Evolutionary conservation across 2,113 vertebrate genomes (phyloP).

Genomic region (Xyrauchen texanus): DNA sequence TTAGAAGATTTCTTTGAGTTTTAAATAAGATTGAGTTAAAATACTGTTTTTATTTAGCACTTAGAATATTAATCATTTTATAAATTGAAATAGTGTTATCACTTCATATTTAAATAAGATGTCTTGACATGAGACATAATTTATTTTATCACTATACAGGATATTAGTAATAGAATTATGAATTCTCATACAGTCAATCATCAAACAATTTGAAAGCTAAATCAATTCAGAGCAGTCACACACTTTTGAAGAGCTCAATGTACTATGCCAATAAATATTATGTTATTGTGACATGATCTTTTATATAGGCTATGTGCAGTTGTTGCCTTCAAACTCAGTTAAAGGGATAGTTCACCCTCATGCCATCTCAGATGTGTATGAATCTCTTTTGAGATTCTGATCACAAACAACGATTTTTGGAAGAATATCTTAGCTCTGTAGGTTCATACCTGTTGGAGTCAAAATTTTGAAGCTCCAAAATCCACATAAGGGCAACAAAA

Average conservation of each 20-base stretch:
- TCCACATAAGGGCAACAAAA: too few species aligned
- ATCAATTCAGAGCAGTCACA: constrained; percentile 54
- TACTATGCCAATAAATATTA: background rate
- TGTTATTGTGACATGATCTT: background rate
- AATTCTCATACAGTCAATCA: constrained; percentile 75
- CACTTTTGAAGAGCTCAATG: constrained; percentile 6
- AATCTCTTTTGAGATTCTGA: too few species aligned
- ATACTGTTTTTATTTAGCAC: constrained; percentile 67
- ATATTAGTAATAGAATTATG: constrained; percentile 75
- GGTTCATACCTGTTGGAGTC: too few species aligned
- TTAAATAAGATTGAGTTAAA: constrained; percentile 57
- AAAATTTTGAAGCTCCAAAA: too few species aligned
- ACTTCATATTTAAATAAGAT: constrained; percentile 55
- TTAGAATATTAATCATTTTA: constrained; percentile 71
- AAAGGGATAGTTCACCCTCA: too few species aligned
- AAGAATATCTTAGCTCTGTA: too few species aligned
- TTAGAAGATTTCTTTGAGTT: constrained; percentile 62
- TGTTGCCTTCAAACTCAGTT: too few species aligned
- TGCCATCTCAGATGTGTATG: too few species aligned
- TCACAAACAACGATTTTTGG: too few species aligned
- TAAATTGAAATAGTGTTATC: constrained; percentile 67
- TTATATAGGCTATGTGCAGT: too few species aligned
- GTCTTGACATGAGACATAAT: constrained; percentile 63
- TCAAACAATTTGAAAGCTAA: constrained; percentile 63
- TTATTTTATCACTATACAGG: constrained; percentile 70